phyloP scores from a whole-genome alignment of 2,797 vertebrate genomes.

The Pangasius sanitwongsei region DNA sequence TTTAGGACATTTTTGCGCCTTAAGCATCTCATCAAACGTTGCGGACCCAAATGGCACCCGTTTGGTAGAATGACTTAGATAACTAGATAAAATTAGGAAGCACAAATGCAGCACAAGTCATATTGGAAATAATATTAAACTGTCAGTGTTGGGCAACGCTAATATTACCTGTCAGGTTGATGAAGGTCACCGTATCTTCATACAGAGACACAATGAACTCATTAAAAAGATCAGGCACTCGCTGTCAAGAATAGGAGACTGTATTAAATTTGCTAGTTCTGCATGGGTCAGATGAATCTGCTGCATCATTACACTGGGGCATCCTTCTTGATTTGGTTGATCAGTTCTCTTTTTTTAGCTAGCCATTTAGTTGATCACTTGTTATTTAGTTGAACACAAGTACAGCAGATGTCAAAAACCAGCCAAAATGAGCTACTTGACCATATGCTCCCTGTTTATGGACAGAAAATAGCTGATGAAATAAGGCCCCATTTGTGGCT shows the following conservation, averaged over 20 bases:
- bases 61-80: too few relatives aligned
- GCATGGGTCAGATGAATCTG: not conserved
- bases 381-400: not conserved
- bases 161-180: conserved; percentile 11
- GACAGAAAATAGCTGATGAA: not conserved
- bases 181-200: conserved; percentile 13
- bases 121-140: conserved; percentile 9
- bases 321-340: not conserved
- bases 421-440: not conserved
- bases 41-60: too few relatives aligned
- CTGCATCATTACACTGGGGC: not conserved
- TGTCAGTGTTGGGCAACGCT: not conserved
- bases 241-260: not conserved
- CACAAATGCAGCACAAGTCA: not conserved
- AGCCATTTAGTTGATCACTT: not conserved
- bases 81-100: not conserved
- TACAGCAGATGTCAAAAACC: not conserved
- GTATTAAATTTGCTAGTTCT: not conserved
- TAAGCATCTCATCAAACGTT: too few relatives aligned
- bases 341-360: not conserved
- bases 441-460: not conserved
- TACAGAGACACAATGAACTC: not conserved
- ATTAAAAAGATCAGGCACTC: not conserved
- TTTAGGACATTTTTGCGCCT: too few relatives aligned
- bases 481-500: not conserved